phyloP scores from a whole-genome alignment of 2,113 vertebrate genomes.

The Myrmophylax atrothorax region DNA sequence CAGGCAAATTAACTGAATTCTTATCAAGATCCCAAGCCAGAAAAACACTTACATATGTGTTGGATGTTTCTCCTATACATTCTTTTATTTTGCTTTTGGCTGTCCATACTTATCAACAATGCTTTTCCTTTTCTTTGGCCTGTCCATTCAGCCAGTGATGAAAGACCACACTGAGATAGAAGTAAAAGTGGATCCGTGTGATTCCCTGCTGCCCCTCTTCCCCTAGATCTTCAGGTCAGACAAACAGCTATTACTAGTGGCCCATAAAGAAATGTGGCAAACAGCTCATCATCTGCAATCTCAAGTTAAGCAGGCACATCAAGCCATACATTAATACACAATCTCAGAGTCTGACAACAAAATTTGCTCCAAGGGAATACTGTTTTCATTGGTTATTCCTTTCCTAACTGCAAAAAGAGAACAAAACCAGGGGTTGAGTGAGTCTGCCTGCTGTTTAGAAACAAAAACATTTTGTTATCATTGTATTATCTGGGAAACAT shows the following conservation, averaged over 20 bases:
- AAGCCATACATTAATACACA: not conserved
- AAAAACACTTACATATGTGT: not conserved
- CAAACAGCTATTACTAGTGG: not conserved
- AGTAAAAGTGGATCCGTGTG: not conserved
- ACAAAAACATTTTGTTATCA: slow-evolving; percentile 7
- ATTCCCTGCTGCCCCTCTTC: not conserved
- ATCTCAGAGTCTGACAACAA: not conserved
- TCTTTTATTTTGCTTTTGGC: not conserved
- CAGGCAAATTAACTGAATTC: not conserved
- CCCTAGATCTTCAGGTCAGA: not conserved
- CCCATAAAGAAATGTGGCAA: not conserved
- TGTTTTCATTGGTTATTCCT: not conserved
- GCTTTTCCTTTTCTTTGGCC: not conserved
- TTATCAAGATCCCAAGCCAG: not conserved
- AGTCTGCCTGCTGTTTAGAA: not conserved
- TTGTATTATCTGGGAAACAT: not conserved
- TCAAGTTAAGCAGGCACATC: not conserved
- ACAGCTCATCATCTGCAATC: not conserved
- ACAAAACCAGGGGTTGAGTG: slow-evolving; percentile 19
- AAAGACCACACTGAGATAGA: slow-evolving; percentile 24
- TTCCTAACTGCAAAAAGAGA: slow-evolving; percentile 14
- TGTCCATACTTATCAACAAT: not conserved
- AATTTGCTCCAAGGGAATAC: not conserved
- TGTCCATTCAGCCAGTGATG: not conserved
- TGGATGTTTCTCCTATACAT: not conserved